phyloP scores from a whole-genome alignment of 2,888 invertebrate genomes.

The Azorinus chamasolen region DNA sequence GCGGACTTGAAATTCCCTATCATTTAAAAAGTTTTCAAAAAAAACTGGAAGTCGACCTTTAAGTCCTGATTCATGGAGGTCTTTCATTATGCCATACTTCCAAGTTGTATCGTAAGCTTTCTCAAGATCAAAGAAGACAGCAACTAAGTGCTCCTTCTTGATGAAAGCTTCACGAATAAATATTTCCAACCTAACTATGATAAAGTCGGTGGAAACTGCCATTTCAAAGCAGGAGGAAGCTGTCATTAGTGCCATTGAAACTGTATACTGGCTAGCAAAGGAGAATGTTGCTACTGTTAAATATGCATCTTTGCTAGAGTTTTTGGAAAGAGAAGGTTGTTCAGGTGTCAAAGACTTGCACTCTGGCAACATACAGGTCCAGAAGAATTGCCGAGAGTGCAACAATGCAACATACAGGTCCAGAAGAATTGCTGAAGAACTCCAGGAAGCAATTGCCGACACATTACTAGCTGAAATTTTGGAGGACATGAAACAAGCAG shows the following conservation, averaged over 20 bases:
- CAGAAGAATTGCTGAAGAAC: slow-evolving; percentile 16
- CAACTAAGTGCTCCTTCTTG: no score
- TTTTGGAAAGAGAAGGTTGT: slow-evolving; percentile 13
- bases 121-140: no score
- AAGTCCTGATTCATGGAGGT: no score
- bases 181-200: no score
- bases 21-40: no score
- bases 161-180: no score
- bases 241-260: slow-evolving; percentile 13
- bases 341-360: slow-evolving; percentile 7
- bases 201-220: slow-evolving; percentile 6
- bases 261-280: slow-evolving; percentile 31
- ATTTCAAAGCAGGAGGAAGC: slow-evolving; percentile 12
- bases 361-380: no score
- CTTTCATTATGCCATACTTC: no score
- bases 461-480: slow-evolving; percentile 15
- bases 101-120: no score
- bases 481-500: slow-evolving; percentile 11
- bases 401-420: slow-evolving; percentile 30
- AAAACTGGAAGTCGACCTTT: no score
- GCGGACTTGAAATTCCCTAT: no score
- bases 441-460: slow-evolving; percentile 27
- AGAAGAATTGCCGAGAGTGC: no score
- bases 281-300: slow-evolving; percentile 26
- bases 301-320: slow-evolving; percentile 22